These are phyloP conservation scores for Empidonax traillii DNA, from an alignment of 2,113 vertebrate species.

Conservation along the genomic window DNA sequence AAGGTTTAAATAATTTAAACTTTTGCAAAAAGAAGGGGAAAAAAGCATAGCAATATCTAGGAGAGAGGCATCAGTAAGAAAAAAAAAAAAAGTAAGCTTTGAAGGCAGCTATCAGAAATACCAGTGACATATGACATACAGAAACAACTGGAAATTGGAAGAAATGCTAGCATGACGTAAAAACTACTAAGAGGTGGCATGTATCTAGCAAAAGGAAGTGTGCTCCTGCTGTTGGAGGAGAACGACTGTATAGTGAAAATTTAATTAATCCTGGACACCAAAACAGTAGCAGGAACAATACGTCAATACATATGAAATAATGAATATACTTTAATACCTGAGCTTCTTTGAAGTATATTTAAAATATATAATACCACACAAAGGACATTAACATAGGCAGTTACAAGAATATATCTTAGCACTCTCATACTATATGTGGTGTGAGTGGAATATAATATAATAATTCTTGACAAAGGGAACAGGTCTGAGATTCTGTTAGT, in stretches of 20 bases:
- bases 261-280: neutral
- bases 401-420: neutral
- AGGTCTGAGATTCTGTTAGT: neutral
- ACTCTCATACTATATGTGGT: neutral
- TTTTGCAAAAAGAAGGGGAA: neutral
- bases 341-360: neutral
- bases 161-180: neutral
- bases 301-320: neutral
- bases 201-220: neutral
- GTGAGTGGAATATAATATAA: neutral
- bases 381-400: neutral
- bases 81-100: neutral
- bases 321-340: neutral
- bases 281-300: neutral
- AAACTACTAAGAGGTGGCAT: neutral
- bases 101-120: neutral
- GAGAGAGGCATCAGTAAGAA: neutral
- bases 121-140: neutral
- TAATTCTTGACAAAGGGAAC: neutral
- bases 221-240: neutral
- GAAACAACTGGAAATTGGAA: constrained; percentile 27
- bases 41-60: neutral
- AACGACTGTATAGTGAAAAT: neutral
- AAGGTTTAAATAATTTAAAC: neutral
- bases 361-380: neutral